phyloP scores from a whole-genome alignment of 2,797 vertebrate genomes.

The Knipowitschia caucasica region DNA sequence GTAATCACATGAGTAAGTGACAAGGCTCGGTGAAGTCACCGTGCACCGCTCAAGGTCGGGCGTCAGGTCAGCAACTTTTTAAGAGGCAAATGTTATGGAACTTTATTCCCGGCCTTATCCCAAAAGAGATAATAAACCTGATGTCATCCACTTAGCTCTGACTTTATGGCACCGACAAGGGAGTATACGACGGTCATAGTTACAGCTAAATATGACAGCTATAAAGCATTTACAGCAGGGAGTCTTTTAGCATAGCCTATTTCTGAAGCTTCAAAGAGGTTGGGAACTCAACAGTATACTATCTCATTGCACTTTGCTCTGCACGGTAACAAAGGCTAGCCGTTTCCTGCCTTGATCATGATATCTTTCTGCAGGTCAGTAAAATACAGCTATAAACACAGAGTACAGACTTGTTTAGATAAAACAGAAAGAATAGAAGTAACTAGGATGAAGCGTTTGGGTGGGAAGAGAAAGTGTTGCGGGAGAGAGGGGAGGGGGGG shows the following conservation, averaged over 20 bases:
- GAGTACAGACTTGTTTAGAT: slow-evolving; percentile 72
- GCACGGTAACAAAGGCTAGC: slow-evolving; percentile 45
- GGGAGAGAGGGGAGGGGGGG: slow-evolving; percentile 51
- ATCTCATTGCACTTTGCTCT: slow-evolving; percentile 63
- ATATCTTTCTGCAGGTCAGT: slow-evolving; percentile 68
- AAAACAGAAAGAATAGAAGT: slow-evolving; percentile 54
- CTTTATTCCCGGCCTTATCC: slow-evolving; percentile 25
- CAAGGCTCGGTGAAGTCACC: slow-evolving; percentile 32
- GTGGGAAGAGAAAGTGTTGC: slow-evolving; percentile 51
- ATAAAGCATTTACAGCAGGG: slow-evolving; percentile 70
- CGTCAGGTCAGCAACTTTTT: slow-evolving; percentile 26
- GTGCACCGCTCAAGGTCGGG: slow-evolving; percentile 43
- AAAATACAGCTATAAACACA: slow-evolving; percentile 73
- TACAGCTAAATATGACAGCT: slow-evolving; percentile 73
- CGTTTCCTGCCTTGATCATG: slow-evolving; percentile 62
- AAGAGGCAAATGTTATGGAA: slow-evolving; percentile 3
- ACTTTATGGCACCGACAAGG: slow-evolving; percentile 14
- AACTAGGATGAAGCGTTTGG: slow-evolving; percentile 46
- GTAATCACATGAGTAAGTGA: slow-evolving; percentile 38
- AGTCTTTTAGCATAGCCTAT: slow-evolving; percentile 47
- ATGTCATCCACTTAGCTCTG: slow-evolving; percentile 69
- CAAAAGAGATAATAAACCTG: slow-evolving; percentile 41
- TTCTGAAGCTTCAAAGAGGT: slow-evolving; percentile 52
- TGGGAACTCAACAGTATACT: slow-evolving; percentile 48
- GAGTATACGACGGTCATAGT: slow-evolving; percentile 67